Percentiles rank a stretch among this genome's conserved stretches.
Evolutionary conservation across 2,888 invertebrate genomes (phyloP).

Genomic region (Hemithea aestivaria): DNA sequence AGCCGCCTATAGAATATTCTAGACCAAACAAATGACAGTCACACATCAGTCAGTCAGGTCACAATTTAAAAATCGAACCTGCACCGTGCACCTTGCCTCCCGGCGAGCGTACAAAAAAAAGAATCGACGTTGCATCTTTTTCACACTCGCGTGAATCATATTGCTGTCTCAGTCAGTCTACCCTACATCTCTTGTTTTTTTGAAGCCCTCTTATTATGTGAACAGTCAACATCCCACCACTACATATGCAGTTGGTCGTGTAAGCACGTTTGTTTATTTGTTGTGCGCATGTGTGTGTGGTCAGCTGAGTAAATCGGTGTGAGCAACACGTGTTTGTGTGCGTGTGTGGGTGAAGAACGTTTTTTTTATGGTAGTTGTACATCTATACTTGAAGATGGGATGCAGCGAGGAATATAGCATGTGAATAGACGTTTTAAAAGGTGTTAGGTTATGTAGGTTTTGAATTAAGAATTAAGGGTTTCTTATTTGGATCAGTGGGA

Average conservation of each 20-base stretch:
- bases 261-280: constrained; percentile 53
- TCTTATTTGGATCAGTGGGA: too few species aligned
- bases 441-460: too few species aligned
- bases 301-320: constrained; percentile 60
- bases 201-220: constrained; percentile 68
- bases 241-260: constrained; percentile 40
- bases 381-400: too few species aligned
- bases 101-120: constrained; percentile 65
- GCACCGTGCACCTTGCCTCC: constrained; percentile 68
- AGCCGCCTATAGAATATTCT: constrained; percentile 8
- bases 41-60: constrained; percentile 62
- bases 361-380: too few species aligned
- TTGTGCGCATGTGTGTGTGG: constrained; percentile 51
- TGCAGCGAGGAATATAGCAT: too few species aligned
- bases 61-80: constrained; percentile 68
- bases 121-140: constrained; percentile 45
- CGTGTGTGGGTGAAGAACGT: constrained; percentile 34
- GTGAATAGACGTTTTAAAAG: too few species aligned
- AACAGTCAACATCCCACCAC: constrained; percentile 53
- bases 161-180: constrained; percentile 42
- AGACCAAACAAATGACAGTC: constrained; percentile 34
- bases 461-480: too few species aligned
- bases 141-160: constrained; percentile 31
- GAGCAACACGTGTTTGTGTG: constrained; percentile 41
- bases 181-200: constrained; percentile 62